These are phyloP conservation scores for Flexamia atlantica DNA, from an alignment of 2,888 invertebrate genomes.

Conservation along the genomic window DNA sequence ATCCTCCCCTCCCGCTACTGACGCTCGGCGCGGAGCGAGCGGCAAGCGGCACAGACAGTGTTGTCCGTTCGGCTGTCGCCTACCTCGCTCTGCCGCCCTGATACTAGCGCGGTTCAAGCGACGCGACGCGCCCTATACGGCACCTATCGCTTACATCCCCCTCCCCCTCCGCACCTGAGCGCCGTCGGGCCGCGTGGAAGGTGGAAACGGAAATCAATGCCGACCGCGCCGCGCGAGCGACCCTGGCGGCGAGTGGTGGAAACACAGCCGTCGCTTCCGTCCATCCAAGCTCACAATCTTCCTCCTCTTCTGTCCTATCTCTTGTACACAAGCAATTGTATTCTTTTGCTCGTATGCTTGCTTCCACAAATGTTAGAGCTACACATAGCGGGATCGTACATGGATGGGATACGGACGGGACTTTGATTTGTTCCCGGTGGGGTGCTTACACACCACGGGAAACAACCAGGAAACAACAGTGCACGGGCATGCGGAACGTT, in stretches of 20 bases:
- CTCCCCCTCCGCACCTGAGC: background rate
- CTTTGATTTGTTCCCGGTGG: too few relatives aligned
- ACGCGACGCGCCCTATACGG: slow-evolving; percentile 32
- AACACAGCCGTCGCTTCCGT: too few relatives aligned
- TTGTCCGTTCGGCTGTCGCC: background rate
- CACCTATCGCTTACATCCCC: slow-evolving; percentile 37
- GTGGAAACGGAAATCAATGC: slow-evolving; percentile 34
- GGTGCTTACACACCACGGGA: too few relatives aligned
- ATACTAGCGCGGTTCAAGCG: slow-evolving; percentile 6
- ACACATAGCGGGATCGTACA: too few relatives aligned
- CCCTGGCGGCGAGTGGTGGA: background rate
- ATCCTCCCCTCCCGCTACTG: background rate
- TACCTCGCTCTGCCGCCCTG: slow-evolving; percentile 31
- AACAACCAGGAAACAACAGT: too few relatives aligned
- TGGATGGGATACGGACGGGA: too few relatives aligned
- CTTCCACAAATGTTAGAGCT: too few relatives aligned
- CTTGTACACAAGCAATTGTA: too few relatives aligned
- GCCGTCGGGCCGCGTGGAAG: background rate
- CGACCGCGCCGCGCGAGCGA: background rate
- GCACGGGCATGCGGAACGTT: too few relatives aligned
- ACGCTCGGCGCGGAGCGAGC: background rate
- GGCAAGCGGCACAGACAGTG: background rate
- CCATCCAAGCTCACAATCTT: too few relatives aligned
- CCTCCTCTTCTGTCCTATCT: too few relatives aligned
- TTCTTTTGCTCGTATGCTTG: too few relatives aligned